Evolutionary conservation across 2,888 invertebrate genomes (phyloP).

Genomic region (Sphecodes monilicornis): DNA sequence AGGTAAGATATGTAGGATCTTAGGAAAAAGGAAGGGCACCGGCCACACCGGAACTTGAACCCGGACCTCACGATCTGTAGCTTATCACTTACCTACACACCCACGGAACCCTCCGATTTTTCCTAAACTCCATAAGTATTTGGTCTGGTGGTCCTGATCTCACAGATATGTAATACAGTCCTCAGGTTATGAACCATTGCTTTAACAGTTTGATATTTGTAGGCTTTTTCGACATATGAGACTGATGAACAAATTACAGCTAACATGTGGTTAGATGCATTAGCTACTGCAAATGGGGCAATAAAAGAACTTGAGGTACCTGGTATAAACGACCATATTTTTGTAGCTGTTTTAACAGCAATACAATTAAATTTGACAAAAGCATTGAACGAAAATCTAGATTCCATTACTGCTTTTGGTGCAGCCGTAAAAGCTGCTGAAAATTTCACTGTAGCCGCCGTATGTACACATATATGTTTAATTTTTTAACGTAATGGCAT

Average conservation of each 20-base stretch:
- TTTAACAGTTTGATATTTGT: constrained; percentile 23
- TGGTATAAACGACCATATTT: constrained; percentile 89
- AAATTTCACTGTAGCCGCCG: constrained; percentile 75
- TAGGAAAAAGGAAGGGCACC: no score
- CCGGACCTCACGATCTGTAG: no score
- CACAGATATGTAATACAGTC: no score
- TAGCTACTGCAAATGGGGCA: constrained; percentile 86
- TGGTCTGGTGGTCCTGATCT: no score
- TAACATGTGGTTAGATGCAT: constrained; percentile 86
- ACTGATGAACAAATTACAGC: constrained; percentile 52
- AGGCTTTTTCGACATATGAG: constrained; percentile 63
- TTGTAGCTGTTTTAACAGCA: constrained; percentile 86
- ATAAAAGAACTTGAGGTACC: constrained; percentile 89
- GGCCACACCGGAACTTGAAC: no score
- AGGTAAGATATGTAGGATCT: constrained; percentile 79
- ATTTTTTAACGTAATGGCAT: neutral
- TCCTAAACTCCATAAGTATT: no score
- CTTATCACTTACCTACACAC: no score
- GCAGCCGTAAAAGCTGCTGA: constrained; percentile 82
- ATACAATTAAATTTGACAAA: constrained; percentile 74
- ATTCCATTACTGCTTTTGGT: constrained; percentile 80
- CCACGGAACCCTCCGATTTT: no score
- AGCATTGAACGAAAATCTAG: constrained; percentile 60
- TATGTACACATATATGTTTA: constrained; percentile 24
- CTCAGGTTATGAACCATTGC: neutral